Conservation (phyloP, 2,888 invertebrate species). For the Apotomis turbidana region DNA sequence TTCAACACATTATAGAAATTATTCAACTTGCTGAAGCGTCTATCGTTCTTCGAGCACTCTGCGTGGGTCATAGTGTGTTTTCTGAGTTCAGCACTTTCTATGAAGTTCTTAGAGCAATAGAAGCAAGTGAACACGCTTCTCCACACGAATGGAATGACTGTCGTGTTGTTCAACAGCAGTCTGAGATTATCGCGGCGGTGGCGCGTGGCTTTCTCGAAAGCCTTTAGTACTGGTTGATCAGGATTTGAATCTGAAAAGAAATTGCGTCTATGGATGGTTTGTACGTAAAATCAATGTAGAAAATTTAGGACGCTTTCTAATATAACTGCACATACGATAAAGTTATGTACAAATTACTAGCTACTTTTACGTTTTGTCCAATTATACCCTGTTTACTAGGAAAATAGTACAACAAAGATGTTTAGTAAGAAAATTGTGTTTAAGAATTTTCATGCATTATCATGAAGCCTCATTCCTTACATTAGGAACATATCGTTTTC, state of each 20-base stretch:
- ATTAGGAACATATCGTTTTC: too few species aligned
- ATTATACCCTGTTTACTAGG: too few species aligned
- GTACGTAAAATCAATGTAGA: not conserved
- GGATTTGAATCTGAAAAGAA: slow-evolving; percentile 43
- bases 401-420: too few species aligned
- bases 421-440: too few species aligned
- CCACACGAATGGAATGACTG: slow-evolving; percentile 41
- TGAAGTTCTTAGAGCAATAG: slow-evolving; percentile 35
- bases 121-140: slow-evolving; percentile 38
- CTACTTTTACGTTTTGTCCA: too few species aligned
- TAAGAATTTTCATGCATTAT: too few species aligned
- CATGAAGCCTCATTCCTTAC: too few species aligned
- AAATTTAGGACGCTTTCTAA: not conserved
- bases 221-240: slow-evolving; percentile 3
- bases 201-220: slow-evolving; percentile 12
- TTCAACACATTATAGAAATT: slow-evolving; percentile 5
- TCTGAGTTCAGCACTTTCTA: slow-evolving; percentile 28
- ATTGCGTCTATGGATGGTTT: slow-evolving; percentile 29
- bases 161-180: slow-evolving; percentile 36
- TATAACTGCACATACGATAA: too few species aligned
- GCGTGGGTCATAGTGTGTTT: slow-evolving; percentile 23
- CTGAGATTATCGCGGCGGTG: slow-evolving; percentile 26
- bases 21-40: slow-evolving; percentile 1
- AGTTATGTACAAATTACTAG: too few species aligned
- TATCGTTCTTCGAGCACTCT: not conserved